A percentile compares a stretch with the other conserved stretches of the same genome.
phyloP scores from a whole-genome alignment of 2,797 vertebrate genomes.

The Esox lucius region DNA sequence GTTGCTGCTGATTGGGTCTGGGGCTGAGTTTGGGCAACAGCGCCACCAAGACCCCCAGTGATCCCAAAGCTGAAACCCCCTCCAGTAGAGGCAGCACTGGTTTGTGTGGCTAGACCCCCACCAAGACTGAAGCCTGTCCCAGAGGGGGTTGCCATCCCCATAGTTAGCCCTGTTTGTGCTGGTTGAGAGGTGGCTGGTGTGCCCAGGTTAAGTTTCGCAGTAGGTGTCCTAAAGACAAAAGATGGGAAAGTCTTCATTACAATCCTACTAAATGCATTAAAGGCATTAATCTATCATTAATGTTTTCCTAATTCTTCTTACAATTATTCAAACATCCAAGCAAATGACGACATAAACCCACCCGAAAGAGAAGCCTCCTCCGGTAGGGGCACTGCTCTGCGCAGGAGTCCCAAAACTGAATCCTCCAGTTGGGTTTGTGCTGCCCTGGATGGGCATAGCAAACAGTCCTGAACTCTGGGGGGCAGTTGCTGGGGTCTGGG shows the following conservation, averaged over 20 bases:
- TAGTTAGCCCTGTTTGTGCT: constrained; percentile 56
- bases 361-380: constrained; percentile 72
- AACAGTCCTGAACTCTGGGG: constrained; percentile 68
- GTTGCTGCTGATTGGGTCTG: constrained; percentile 29
- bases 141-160: constrained; percentile 63
- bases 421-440: constrained; percentile 48
- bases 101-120: constrained; percentile 44
- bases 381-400: constrained; percentile 28
- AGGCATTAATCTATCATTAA: not conserved
- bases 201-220: constrained; percentile 73
- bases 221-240: constrained; percentile 43
- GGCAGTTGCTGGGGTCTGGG: constrained; percentile 24
- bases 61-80: constrained; percentile 71
- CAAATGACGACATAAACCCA: constrained; percentile 32
- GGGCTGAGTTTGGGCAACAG: constrained; percentile 29
- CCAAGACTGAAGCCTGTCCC: constrained; percentile 69
- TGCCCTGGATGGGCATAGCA: constrained; percentile 58
- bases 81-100: constrained; percentile 47
- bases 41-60: not conserved
- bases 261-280: not conserved
- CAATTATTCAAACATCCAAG: not conserved
- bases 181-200: constrained; percentile 56
- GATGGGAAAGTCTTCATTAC: not conserved
- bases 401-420: constrained; percentile 70
- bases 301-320: not conserved